These are phyloP conservation scores for Aselliscus stoliczkanus DNA, from an alignment of 2,797 vertebrate genomes.

Conservation along the genomic window DNA sequence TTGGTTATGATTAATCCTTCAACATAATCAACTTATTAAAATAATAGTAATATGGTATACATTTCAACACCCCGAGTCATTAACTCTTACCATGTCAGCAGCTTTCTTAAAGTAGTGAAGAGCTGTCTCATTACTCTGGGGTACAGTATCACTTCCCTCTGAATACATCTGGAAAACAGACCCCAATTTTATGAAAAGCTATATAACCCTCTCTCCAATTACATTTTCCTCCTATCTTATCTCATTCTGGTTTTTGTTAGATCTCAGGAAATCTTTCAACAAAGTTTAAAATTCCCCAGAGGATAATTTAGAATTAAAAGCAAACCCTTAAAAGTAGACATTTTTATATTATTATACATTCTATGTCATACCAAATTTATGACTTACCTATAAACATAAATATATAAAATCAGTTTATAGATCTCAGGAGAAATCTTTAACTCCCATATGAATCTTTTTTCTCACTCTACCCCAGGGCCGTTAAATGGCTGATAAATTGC, in stretches of 20 bases:
- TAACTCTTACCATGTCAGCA: constrained; percentile 91
- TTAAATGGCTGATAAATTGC: neutral
- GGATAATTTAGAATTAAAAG: constrained; percentile 25
- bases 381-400: neutral
- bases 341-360: neutral
- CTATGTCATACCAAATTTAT: neutral
- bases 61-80: neutral
- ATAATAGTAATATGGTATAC: neutral
- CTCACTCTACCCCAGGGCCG: neutral
- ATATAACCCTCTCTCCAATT: neutral
- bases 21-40: neutral
- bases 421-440: neutral
- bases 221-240: neutral
- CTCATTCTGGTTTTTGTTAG: neutral
- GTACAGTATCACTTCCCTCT: constrained; percentile 94
- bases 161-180: constrained; percentile 93
- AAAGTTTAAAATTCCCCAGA: neutral
- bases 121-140: constrained; percentile 97
- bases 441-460: neutral
- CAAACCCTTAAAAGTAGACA: neutral
- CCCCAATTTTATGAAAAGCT: neutral
- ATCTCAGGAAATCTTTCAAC: neutral
- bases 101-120: constrained; percentile 98
- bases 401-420: neutral
- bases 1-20: neutral